phyloP scores from a whole-genome alignment of 2,888 invertebrate genomes.

The Agapostemon virescens region DNA sequence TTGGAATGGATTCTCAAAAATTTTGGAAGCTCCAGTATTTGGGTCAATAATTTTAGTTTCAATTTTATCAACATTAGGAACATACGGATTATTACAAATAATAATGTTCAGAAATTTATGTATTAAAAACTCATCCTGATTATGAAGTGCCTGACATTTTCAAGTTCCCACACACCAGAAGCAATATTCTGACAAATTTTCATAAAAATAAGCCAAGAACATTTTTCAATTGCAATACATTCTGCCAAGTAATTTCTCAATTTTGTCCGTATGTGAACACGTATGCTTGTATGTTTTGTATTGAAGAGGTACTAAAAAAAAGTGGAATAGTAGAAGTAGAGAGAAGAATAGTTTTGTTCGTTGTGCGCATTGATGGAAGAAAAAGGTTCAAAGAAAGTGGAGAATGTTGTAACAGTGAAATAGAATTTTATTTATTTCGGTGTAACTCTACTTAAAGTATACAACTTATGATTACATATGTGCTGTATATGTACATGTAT shows the following conservation, averaged over 20 bases:
- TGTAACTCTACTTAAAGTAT: background rate
- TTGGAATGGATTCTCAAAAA: background rate
- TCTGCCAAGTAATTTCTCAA: background rate
- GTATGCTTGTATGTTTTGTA: background rate
- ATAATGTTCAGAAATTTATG: no score
- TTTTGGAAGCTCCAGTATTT: background rate
- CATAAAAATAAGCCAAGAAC: constrained; percentile 79
- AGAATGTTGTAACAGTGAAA: background rate
- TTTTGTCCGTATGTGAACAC: background rate
- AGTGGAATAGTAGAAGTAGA: background rate
- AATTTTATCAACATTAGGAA: no score
- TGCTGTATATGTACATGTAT: constrained; percentile 4
- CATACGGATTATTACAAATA: no score
- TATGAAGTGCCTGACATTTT: background rate
- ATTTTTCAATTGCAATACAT: constrained; percentile 22
- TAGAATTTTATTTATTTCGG: background rate
- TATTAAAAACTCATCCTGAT: background rate
- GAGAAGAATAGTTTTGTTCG: background rate
- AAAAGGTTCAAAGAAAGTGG: background rate
- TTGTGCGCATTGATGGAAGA: background rate
- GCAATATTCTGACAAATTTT: constrained; percentile 64
- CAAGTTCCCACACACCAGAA: background rate
- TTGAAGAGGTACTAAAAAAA: background rate
- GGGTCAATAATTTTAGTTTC: no score
- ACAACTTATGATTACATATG: background rate